These are phyloP conservation scores for Hypomecis punctinalis DNA, from an alignment of 2,888 invertebrate genomes.

Conservation along the genomic window DNA sequence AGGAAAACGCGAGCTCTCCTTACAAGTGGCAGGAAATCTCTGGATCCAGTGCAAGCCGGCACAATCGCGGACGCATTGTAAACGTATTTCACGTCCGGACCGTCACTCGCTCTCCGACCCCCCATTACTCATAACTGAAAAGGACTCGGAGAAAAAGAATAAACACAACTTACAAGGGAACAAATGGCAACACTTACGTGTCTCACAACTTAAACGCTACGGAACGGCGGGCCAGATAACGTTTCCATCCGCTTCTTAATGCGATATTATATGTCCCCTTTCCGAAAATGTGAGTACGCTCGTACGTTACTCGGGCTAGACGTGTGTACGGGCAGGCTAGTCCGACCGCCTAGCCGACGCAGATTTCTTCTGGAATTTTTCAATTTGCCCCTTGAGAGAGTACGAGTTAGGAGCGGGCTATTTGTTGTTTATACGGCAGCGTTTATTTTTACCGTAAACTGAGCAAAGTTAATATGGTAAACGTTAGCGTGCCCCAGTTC, in stretches of 20 bases:
- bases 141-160: constrained; percentile 66
- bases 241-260: constrained; percentile 74
- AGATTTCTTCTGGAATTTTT: constrained; percentile 64
- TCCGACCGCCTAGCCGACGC: constrained; percentile 43
- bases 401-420: constrained; percentile 58
- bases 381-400: constrained; percentile 67
- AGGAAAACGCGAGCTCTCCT: constrained; percentile 61
- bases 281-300: constrained; percentile 44
- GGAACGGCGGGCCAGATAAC: constrained; percentile 73
- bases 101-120: constrained; percentile 62
- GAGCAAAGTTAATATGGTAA: constrained; percentile 41
- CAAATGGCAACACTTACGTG: constrained; percentile 79
- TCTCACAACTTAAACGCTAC: constrained; percentile 74
- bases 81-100: constrained; percentile 64
- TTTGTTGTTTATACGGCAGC: constrained; percentile 49
- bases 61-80: constrained; percentile 64
- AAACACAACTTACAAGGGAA: constrained; percentile 75
- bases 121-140: constrained; percentile 75
- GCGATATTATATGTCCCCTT: constrained; percentile 64
- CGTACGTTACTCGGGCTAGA: constrained; percentile 54
- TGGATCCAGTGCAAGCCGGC: constrained; percentile 56
- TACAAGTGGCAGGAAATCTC: constrained; percentile 76
- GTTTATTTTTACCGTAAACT: constrained; percentile 43
- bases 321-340: constrained; percentile 53
- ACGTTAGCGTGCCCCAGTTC: constrained; percentile 21